A percentile compares a stretch with the other conserved stretches of the same genome.
These are phyloP conservation scores for Zaprionus taronus DNA, from an alignment of 1,140 invertebrate genomes.

Conservation along the genomic window DNA sequence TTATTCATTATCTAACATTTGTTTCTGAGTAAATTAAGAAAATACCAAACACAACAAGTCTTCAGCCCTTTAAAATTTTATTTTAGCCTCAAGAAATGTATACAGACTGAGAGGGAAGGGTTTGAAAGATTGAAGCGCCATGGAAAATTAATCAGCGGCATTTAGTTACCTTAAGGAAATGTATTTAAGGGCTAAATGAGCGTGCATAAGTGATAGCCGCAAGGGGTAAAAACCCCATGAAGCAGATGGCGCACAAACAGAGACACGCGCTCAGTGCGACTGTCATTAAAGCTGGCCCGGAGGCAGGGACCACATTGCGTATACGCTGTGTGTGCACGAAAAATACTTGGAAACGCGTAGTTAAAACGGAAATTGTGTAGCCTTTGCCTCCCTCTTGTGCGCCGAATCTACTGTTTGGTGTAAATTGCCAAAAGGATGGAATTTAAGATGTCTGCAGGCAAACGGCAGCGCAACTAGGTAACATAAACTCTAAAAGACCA, in stretches of 20 bases:
- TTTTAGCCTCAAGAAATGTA: too few relatives aligned
- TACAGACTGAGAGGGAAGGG: not conserved
- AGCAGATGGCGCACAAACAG: slow-evolving; percentile 1
- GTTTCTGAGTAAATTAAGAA: too few relatives aligned
- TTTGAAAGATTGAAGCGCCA: slow-evolving; percentile 14
- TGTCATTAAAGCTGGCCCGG: slow-evolving; percentile 34
- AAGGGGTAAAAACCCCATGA: not conserved
- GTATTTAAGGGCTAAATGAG: slow-evolving; percentile 54
- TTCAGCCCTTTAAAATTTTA: too few relatives aligned
- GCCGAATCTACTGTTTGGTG: slow-evolving; percentile 15
- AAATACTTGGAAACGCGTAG: slow-evolving; percentile 37
- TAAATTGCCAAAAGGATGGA: slow-evolving; percentile 58
- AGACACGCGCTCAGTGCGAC: slow-evolving; percentile 13
- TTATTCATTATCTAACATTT: too few relatives aligned
- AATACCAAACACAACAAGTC: too few relatives aligned
- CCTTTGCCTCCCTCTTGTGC: slow-evolving; percentile 3
- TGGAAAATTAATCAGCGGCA: slow-evolving; percentile 51
- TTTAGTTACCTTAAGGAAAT: slow-evolving; percentile 47
- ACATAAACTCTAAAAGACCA: slow-evolving; percentile 19
- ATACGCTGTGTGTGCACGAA: slow-evolving; percentile 45
- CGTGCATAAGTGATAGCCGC: slow-evolving; percentile 35
- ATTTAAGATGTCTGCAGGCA: slow-evolving; percentile 52
- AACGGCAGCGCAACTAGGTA: slow-evolving; percentile 37
- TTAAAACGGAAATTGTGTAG: slow-evolving; percentile 34
- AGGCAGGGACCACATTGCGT: slow-evolving; percentile 49